Evolutionary conservation across 2,113 vertebrate species (phyloP), one percentile per base, ranked within the genome.

Genomic region (Esox niger): DNA sequence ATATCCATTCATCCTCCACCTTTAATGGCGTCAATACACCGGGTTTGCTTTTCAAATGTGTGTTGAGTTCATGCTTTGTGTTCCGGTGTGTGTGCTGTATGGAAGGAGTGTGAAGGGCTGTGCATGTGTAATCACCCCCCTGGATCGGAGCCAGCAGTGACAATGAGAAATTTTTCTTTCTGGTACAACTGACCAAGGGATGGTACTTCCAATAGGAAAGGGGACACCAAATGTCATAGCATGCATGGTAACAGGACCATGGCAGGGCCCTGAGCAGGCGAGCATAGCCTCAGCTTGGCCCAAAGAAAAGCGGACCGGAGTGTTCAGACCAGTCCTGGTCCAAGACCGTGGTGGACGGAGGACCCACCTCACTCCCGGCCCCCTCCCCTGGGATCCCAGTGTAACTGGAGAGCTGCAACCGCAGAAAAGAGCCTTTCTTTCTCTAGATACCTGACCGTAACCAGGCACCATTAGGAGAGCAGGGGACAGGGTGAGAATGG

Each of bases 351-450:
- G 82, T 83, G 79, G 85, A 70, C 65, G 43, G 66, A 74, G 70
- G 75, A 76, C 73, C 75, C 73, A 70, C 78, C 38, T 43, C 82
- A 69, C 79, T n/a, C n/a, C 84, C 80, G 79, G 31, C 80, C 82
- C 85, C 78, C 79, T 86, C 88, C 82, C 84, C 73, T 73, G 82
- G 85, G 90, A 90, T 58, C 62, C 27, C 20, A 67, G 69, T 62
- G 89, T 88, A 91, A 92, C 70, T 60, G 73, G 88, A 91, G 86
- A 88, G 85, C 73, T 78, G 80, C 79, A 88, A 76, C 84, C 82
- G 79, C 71, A 91, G 86, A 92, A 91, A 89, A 89, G 84, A 83
- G 77, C 86, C 83, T 90, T 92, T 92, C 84, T 91, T 89, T 82
- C 65, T 83, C 74, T 80, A 91, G 91, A 91, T 91, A 91, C 88